A percentile compares a stretch with the other conserved stretches of the same genome.
Conservation (phyloP, 2,113 vertebrate species). For the Esox niger region DNA sequence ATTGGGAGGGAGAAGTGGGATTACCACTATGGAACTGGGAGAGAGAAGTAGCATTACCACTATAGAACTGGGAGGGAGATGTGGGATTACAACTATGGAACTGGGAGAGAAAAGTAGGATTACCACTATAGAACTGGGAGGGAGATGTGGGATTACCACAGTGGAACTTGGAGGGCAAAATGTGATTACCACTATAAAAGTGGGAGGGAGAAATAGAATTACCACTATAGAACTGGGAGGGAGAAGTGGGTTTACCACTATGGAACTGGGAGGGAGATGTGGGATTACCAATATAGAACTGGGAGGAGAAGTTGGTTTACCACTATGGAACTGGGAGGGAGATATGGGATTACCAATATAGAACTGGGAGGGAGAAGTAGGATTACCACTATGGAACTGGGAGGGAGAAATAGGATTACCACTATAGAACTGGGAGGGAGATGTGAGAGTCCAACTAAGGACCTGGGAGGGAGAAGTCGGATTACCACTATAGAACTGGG, state of each 20-base stretch:
- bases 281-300: no score
- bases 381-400: no score
- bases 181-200: no score
- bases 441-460: conserved; percentile 4
- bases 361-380: no score
- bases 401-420: no score
- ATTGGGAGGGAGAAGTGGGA: conserved; percentile 10
- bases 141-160: conserved; percentile 13
- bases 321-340: conserved; percentile 1
- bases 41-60: conserved; percentile 15
- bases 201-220: no score
- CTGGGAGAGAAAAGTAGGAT: no score
- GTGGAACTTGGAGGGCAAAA: no score
- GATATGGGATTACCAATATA: conserved; percentile 13
- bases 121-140: conserved; percentile 3
- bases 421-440: no score
- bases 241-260: conserved; percentile 14
- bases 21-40: conserved; percentile 5
- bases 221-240: conserved; percentile 3
- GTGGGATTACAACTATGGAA: no score
- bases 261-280: no score
- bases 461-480: not conserved
- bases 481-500: not conserved
- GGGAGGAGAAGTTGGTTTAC: no score
- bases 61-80: conserved; percentile 8